Evolutionary conservation across 2,888 invertebrate species (phyloP).

Genomic region (Zaprionus lineosus): DNA sequence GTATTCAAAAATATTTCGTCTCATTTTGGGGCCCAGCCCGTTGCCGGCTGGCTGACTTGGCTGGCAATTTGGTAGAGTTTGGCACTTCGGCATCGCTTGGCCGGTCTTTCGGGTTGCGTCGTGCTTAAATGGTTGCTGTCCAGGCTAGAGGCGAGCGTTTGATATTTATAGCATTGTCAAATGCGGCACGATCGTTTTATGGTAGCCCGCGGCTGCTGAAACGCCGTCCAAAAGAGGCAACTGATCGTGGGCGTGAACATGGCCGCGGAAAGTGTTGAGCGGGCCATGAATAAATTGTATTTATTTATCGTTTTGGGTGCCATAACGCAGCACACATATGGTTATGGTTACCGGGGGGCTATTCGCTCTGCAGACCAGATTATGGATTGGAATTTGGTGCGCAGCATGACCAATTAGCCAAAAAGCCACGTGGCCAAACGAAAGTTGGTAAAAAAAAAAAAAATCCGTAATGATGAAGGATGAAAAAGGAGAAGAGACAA

Average conservation of each 20-base stretch:
- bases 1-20: conserved; percentile 31
- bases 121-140: not conserved
- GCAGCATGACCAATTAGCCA: conserved; percentile 67
- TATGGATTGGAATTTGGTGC: conserved; percentile 63
- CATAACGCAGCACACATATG: conserved; percentile 62
- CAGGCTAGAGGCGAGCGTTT: conserved; percentile 23
- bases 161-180: conserved; percentile 65
- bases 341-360: not conserved
- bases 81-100: too few relatives aligned
- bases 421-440: conserved; percentile 46
- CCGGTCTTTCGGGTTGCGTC: not conserved
- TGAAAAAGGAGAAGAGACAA: too few relatives aligned
- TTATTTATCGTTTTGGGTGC: conserved; percentile 62
- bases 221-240: conserved; percentile 25
- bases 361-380: conserved; percentile 58
- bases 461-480: conserved; percentile 8
- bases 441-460: conserved; percentile 36
- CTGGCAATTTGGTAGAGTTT: too few relatives aligned
- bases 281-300: conserved; percentile 67
- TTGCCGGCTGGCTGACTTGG: conserved; percentile 37
- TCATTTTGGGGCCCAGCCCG: conserved; percentile 24
- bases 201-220: conserved; percentile 41
- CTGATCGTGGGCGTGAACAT: conserved; percentile 65
- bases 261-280: conserved; percentile 69
- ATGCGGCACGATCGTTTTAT: conserved; percentile 49